phyloP scores from a whole-genome alignment of 2,888 invertebrate genomes.

The Leptinotarsa haldemani region DNA sequence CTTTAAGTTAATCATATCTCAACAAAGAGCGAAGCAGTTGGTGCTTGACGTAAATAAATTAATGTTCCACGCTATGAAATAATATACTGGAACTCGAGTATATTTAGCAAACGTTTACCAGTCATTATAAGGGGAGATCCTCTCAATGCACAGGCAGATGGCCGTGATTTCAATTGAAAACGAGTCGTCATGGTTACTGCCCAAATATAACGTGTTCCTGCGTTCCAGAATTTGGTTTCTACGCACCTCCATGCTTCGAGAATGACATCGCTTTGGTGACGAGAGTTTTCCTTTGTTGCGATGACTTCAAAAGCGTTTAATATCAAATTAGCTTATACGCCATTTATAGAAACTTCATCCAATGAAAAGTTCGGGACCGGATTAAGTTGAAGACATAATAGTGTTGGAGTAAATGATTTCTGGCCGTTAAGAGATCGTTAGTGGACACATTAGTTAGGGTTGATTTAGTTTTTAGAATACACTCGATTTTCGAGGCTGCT shows the following conservation, averaged over 20 bases:
- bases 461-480: constrained; percentile 39
- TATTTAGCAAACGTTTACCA: constrained; percentile 65
- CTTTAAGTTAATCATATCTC: constrained; percentile 59
- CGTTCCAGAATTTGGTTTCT: constrained; percentile 55
- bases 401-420: constrained; percentile 31
- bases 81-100: constrained; percentile 62
- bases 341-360: constrained; percentile 54
- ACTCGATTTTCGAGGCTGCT: not conserved
- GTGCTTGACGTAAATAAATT: constrained; percentile 62
- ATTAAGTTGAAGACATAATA: constrained; percentile 29
- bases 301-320: constrained; percentile 60
- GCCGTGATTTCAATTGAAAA: constrained; percentile 63
- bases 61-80: constrained; percentile 63
- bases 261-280: constrained; percentile 36
- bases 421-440: constrained; percentile 45
- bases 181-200: constrained; percentile 63
- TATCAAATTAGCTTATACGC: constrained; percentile 65
- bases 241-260: constrained; percentile 31
- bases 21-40: constrained; percentile 59
- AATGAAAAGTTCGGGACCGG: constrained; percentile 32
- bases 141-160: constrained; percentile 64
- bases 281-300: constrained; percentile 53
- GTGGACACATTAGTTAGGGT: constrained; percentile 52
- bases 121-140: constrained; percentile 57
- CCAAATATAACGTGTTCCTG: constrained; percentile 60